Evolutionary conservation across 2,113 vertebrate genomes (phyloP).

Genomic region (Ictalurus punctatus): DNA sequence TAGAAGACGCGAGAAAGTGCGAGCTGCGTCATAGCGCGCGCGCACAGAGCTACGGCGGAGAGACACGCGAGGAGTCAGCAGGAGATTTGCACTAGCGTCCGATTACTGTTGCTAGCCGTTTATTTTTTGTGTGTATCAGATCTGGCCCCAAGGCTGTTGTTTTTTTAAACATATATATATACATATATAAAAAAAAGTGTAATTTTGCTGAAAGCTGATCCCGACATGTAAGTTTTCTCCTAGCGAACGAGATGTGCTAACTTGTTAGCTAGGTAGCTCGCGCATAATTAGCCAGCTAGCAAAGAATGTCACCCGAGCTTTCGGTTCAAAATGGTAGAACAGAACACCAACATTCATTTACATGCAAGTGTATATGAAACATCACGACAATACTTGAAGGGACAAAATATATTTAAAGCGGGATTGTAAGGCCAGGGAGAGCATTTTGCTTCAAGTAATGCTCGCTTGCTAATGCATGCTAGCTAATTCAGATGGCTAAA

Average conservation of each 20-base stretch:
- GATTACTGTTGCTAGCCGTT: not conserved
- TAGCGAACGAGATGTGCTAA: not conserved
- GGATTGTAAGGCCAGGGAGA: not conserved
- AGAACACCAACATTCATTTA: not conserved
- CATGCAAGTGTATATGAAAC: not conserved
- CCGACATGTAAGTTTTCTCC: constrained; percentile 47
- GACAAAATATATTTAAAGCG: too few species aligned
- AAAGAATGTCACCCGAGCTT: not conserved
- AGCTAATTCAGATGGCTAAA: not conserved
- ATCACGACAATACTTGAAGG: too few species aligned
- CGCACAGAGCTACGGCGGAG: not conserved
- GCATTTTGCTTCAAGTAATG: not conserved
- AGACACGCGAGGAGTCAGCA: constrained; percentile 40
- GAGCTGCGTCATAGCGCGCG: constrained; percentile 47
- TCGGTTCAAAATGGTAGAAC: too few species aligned
- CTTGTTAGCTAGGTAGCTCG: constrained; percentile 32
- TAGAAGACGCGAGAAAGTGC: constrained; percentile 53
- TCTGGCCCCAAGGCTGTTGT: not conserved
- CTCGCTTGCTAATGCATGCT: not conserved
- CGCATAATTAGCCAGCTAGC: constrained; percentile 14
- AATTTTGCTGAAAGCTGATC: constrained; percentile 19
- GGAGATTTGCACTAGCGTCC: not conserved
- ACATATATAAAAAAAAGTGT: not conserved
- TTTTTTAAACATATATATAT: not conserved
- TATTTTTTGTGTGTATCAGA: not conserved